Percentiles rank a stretch among this genome's conserved stretches.
Conservation (phyloP, 1,140 invertebrate genomes). For the Holotrichia oblita region DNA sequence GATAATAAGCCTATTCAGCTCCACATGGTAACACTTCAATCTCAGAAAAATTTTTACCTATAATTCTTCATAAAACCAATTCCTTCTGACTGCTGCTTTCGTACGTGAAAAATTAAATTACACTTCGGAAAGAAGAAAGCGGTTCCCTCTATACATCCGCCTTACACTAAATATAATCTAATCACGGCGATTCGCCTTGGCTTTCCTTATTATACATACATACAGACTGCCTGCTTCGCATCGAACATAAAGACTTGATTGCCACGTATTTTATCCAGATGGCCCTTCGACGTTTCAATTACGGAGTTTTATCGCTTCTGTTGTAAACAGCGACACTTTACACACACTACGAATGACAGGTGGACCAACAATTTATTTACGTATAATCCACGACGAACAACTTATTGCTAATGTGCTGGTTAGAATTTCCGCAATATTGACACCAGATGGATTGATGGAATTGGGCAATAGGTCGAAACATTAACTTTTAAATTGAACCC, state of each 20-base stretch:
- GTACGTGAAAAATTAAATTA: not conserved
- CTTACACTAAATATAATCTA: slow-evolving; percentile 14
- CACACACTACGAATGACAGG: slow-evolving; percentile 9
- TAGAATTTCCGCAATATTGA: not conserved
- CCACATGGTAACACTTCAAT: not conserved
- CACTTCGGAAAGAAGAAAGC: not conserved
- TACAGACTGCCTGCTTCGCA: not conserved
- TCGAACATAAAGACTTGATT: not conserved
- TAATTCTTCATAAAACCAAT: not conserved
- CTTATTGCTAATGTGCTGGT: not conserved
- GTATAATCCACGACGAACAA: not conserved
- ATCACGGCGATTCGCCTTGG: not conserved
- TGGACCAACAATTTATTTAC: not conserved
- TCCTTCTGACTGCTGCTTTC: not conserved
- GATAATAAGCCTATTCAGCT: not conserved
- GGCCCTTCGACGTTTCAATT: slow-evolving; percentile 4
- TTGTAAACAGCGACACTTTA: not conserved
- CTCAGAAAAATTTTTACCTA: not conserved
- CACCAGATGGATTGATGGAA: not conserved
- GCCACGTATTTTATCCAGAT: not conserved
- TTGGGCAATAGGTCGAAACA: not conserved
- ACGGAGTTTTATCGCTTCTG: not conserved
- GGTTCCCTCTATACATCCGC: not conserved
- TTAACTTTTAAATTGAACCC: not conserved
- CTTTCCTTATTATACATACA: not conserved